Evolutionary conservation across 2,888 invertebrate genomes (phyloP).

Genomic region (Sesia apiformis): DNA sequence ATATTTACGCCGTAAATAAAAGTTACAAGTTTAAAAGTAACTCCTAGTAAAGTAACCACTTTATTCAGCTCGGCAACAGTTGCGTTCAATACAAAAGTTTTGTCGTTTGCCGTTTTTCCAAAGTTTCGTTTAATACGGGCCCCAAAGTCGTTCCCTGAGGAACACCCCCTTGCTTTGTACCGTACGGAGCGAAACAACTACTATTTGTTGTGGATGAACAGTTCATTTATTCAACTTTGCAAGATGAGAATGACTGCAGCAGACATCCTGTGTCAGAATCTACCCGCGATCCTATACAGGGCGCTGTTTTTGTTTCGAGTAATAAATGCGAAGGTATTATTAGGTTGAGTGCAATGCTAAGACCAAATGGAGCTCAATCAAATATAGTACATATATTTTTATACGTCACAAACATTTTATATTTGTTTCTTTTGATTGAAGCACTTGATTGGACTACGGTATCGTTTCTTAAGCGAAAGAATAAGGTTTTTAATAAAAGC

Average conservation of each 20-base stretch:
- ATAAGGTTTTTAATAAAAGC: too few species aligned
- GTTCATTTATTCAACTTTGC: constrained; percentile 17
- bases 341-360: background rate
- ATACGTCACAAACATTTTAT: background rate
- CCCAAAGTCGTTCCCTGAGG: background rate
- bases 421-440: too few species aligned
- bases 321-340: background rate
- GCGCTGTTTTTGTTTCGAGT: background rate
- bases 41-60: background rate
- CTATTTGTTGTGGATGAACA: constrained; percentile 12
- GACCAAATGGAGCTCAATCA: background rate
- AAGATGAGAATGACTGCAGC: constrained; percentile 3
- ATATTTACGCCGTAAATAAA: too few species aligned
- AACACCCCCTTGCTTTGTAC: background rate
- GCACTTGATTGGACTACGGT: too few species aligned
- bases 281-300: background rate
- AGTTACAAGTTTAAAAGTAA: background rate
- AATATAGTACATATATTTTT: background rate
- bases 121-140: background rate
- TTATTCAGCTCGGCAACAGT: background rate
- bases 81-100: constrained; percentile 1
- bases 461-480: too few species aligned
- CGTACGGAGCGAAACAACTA: constrained; percentile 4
- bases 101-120: constrained; percentile 1
- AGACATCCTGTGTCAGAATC: constrained; percentile 3